These are phyloP conservation scores for Spea hammondii DNA, from an alignment of 2,797 vertebrate species.

Conservation along the genomic window DNA sequence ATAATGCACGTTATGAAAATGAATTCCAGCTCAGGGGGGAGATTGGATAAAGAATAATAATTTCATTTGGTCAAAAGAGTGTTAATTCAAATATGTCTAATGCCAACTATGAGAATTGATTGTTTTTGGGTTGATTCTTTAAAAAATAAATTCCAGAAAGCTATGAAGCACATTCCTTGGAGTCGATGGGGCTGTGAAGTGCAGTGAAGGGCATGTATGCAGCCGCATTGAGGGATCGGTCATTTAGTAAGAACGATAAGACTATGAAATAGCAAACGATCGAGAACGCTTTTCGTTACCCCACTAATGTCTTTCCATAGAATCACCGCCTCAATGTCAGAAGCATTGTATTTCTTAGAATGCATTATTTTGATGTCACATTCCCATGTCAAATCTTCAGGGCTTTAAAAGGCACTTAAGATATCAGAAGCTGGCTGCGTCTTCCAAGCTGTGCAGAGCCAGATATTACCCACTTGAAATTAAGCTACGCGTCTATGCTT, in stretches of 20 bases:
- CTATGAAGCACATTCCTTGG: background rate
- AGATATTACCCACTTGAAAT: slow-evolving; percentile 51
- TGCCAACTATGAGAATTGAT: too few relatives aligned
- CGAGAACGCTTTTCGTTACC: slow-evolving; percentile 32
- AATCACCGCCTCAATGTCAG: slow-evolving; percentile 45
- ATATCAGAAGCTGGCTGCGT: slow-evolving; percentile 44
- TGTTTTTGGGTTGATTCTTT: too few relatives aligned
- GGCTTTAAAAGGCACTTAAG: slow-evolving; percentile 48
- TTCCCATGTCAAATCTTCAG: slow-evolving; percentile 38
- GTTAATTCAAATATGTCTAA: too few relatives aligned
- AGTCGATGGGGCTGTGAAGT: background rate
- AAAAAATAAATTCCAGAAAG: too few relatives aligned
- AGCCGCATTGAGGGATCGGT: slow-evolving; percentile 10
- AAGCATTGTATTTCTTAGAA: slow-evolving; percentile 44
- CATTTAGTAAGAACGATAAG: slow-evolving; percentile 33
- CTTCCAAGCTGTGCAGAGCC: slow-evolving; percentile 30
- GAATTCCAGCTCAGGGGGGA: too few relatives aligned
- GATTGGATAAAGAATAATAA: too few relatives aligned
- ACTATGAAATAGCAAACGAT: slow-evolving; percentile 48
- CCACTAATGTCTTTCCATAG: slow-evolving; percentile 53
- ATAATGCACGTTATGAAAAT: too few relatives aligned
- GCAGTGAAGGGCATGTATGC: slow-evolving; percentile 7
- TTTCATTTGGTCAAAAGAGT: too few relatives aligned
- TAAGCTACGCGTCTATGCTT: slow-evolving; percentile 50
- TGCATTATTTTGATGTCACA: slow-evolving; percentile 50